Percentiles rank a stretch among this genome's conserved stretches.
Conservation (phyloP, 64 coral and sea anemone genomes). For the Pachyseris speciosa region DNA sequence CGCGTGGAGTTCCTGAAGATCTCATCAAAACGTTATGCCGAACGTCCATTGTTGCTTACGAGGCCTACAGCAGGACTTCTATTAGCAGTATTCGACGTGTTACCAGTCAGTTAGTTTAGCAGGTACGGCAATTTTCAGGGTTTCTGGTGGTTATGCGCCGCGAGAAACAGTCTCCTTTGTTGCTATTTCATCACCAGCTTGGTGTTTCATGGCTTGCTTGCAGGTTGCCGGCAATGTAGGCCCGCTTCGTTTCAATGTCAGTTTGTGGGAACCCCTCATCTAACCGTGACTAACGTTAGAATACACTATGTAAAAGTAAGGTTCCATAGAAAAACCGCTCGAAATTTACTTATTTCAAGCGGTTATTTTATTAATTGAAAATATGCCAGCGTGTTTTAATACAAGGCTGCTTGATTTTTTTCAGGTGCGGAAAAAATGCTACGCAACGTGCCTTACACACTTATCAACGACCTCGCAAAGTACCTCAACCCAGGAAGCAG, state of each 20-base stretch:
- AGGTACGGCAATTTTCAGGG: background rate
- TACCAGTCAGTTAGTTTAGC: background rate
- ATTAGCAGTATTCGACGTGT: background rate
- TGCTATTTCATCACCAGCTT: background rate
- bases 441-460: background rate
- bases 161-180: background rate
- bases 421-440: conserved; percentile 16
- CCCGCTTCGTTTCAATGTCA: too few species aligned
- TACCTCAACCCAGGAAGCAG: conserved; percentile 38
- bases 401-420: background rate
- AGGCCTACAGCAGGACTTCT: background rate
- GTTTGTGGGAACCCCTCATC: too few species aligned
- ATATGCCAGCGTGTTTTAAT: too few species aligned
- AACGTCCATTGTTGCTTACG: background rate
- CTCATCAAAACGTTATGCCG: background rate
- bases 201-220: too few species aligned
- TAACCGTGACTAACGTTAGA: too few species aligned
- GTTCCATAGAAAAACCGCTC: too few species aligned
- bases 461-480: conserved; percentile 15
- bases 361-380: too few species aligned
- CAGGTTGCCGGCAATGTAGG: too few species aligned
- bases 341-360: too few species aligned
- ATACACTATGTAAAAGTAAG: too few species aligned
- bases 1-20: background rate
- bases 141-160: background rate